Evolutionary conservation across 2,888 invertebrate genomes (phyloP).

Genomic region (Orthosia cruda): DNA sequence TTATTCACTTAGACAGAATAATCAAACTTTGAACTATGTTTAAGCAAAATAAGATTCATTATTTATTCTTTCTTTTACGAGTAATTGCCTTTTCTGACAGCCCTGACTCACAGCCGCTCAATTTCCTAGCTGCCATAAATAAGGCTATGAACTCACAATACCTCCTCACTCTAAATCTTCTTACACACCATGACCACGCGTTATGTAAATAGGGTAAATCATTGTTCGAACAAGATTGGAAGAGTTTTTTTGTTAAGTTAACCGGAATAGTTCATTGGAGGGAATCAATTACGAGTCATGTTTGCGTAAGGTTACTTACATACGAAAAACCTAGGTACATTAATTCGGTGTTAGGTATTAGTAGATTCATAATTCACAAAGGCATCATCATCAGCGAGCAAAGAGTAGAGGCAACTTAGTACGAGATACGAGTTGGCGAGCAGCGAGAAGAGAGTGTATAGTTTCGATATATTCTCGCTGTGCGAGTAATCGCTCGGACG

Average conservation of each 20-base stretch:
- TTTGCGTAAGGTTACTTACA: background rate
- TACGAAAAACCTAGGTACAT: background rate
- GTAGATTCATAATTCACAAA: too few species aligned
- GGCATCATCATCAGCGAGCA: too few species aligned
- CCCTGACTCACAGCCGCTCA: conserved; percentile 27
- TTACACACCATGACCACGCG: conserved; percentile 35
- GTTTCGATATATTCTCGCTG: too few species aligned
- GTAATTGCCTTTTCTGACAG: background rate
- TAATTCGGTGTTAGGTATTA: too few species aligned
- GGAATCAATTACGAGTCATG: conserved; percentile 4
- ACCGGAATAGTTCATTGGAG: conserved; percentile 3
- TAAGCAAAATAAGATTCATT: too few species aligned
- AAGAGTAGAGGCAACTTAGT: too few species aligned
- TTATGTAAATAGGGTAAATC: conserved; percentile 35
- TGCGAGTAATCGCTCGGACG: too few species aligned
- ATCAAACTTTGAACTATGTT: too few species aligned
- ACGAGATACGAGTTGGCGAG: too few species aligned
- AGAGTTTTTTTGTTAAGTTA: conserved; percentile 4
- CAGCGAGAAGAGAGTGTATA: too few species aligned
- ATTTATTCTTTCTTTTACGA: too few species aligned
- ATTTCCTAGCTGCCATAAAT: conserved; percentile 45
- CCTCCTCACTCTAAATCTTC: conserved; percentile 8
- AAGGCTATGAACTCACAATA: conserved; percentile 32
- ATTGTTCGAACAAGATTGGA: conserved; percentile 28
- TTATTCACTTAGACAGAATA: too few species aligned